These are phyloP conservation scores for Zoroaster sp. DNA, from an alignment of 53 echinoderm and acorn worm species.

Conservation along the genomic window DNA sequence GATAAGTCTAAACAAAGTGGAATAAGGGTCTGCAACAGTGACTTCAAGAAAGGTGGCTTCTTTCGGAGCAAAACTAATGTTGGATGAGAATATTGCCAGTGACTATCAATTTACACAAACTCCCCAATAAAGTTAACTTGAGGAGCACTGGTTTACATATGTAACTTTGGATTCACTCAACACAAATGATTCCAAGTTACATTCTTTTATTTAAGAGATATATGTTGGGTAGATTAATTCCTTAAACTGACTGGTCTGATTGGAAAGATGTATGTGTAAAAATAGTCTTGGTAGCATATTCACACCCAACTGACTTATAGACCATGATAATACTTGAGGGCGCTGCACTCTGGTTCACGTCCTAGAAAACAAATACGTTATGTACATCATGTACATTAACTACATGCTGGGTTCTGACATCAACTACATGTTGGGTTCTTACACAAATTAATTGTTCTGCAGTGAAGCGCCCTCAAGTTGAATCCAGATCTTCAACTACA, in stretches of 20 bases:
- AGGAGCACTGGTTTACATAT: no score
- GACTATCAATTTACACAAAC: no score
- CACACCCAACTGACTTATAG: background rate
- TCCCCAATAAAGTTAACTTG: no score
- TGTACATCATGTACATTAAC: background rate
- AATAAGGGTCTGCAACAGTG: background rate
- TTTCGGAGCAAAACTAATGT: background rate
- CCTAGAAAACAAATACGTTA: background rate
- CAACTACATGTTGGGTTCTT: background rate
- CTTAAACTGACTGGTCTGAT: background rate
- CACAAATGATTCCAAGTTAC: no score
- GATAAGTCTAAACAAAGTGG: no score
- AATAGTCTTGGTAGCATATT: background rate
- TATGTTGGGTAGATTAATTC: no score
- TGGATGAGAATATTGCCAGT: slow-evolving; percentile 3
- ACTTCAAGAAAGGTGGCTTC: slow-evolving; percentile 8
- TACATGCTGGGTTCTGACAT: background rate
- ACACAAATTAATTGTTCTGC: background rate
- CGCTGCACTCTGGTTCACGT: background rate
- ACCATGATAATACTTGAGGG: background rate
- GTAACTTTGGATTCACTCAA: no score
- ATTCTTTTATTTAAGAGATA: no score
- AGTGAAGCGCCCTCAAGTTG: background rate
- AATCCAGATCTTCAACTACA: background rate
- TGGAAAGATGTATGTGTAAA: background rate